Percentiles rank a stretch among this genome's conserved stretches.
Evolutionary conservation across 2,888 invertebrate genomes (phyloP).

Genomic region (Timema podura): DNA sequence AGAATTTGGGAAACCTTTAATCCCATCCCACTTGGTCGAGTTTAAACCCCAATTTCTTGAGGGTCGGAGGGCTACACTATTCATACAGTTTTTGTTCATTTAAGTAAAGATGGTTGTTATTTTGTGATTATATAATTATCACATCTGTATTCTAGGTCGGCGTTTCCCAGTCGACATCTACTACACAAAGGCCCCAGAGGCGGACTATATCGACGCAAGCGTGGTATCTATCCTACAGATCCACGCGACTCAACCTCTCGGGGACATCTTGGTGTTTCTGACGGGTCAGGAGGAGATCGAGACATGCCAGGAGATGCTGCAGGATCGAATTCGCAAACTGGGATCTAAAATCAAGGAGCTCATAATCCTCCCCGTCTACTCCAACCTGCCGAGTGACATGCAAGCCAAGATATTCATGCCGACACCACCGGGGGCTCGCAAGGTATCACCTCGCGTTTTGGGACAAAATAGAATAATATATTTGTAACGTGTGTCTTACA

Average conservation of each 20-base stretch:
- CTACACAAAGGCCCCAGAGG: slow-evolving; percentile 98
- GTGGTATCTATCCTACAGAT: slow-evolving; percentile 98
- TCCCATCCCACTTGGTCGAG: too few relatives aligned
- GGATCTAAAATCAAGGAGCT: slow-evolving; percentile 92
- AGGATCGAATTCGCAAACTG: slow-evolving; percentile 85
- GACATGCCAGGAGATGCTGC: slow-evolving; percentile 81
- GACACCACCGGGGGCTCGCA: slow-evolving; percentile 93
- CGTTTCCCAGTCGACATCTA: slow-evolving; percentile 97
- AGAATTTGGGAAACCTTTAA: too few relatives aligned
- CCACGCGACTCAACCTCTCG: slow-evolving; percentile 93
- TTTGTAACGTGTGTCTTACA: too few relatives aligned
- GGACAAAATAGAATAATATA: too few relatives aligned
- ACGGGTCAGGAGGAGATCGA: slow-evolving; percentile 89
- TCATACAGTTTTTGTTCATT: too few relatives aligned
- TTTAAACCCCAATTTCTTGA: too few relatives aligned
- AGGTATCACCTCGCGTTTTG: slow-evolving; percentile 48
- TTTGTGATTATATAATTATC: too few relatives aligned
- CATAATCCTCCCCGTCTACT: slow-evolving; percentile 92
- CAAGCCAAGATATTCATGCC: slow-evolving; percentile 99
- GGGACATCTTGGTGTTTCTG: slow-evolving; percentile 94
- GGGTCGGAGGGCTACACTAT: too few relatives aligned
- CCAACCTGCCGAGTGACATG: slow-evolving; percentile 97
- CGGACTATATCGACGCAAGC: slow-evolving; percentile 96
- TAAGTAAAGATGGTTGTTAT: too few relatives aligned
- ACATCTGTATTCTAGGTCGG: slow-evolving; percentile 56